Evolutionary conservation across 30 jellyfish, hydroid and myxozoan species (phyloP).

Genomic region (Hydractinia echinata): DNA sequence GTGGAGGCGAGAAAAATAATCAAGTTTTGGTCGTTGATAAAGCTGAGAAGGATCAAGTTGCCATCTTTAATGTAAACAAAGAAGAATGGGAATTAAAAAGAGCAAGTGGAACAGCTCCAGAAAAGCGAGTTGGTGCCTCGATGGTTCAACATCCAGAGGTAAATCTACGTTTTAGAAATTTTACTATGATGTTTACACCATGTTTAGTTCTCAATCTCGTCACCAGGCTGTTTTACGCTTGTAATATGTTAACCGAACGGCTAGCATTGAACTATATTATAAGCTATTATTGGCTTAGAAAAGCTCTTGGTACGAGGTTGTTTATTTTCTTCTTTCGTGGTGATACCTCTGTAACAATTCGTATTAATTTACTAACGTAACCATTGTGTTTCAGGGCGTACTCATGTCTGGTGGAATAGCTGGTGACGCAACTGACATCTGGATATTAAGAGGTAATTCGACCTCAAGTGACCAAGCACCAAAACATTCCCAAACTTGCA

Average conservation of each 20-base stretch:
- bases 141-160: constrained; percentile 12
- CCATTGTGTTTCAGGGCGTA: background rate
- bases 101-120: constrained; percentile 10
- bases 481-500: constrained; percentile 25
- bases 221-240: too few relatives aligned
- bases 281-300: too few relatives aligned
- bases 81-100: constrained; percentile 4
- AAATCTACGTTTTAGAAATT: background rate
- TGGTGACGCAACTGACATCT: constrained; percentile 14
- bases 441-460: constrained; percentile 45
- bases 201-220: too few relatives aligned
- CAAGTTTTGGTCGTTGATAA: constrained; percentile 35
- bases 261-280: too few relatives aligned
- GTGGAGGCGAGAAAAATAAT: constrained; percentile 44
- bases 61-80: background rate
- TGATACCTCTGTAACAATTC: too few relatives aligned
- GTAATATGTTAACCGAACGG: too few relatives aligned
- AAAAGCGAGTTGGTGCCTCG: constrained; percentile 8
- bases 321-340: too few relatives aligned
- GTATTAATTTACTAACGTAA: too few relatives aligned
- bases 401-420: constrained; percentile 4
- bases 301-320: too few relatives aligned
- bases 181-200: too few relatives aligned
- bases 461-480: constrained; percentile 31
- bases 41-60: background rate